Base-by-base conservation (phyloP, 1,140 invertebrate genomes). In the Pseudomyrmex gracilis region DNA sequence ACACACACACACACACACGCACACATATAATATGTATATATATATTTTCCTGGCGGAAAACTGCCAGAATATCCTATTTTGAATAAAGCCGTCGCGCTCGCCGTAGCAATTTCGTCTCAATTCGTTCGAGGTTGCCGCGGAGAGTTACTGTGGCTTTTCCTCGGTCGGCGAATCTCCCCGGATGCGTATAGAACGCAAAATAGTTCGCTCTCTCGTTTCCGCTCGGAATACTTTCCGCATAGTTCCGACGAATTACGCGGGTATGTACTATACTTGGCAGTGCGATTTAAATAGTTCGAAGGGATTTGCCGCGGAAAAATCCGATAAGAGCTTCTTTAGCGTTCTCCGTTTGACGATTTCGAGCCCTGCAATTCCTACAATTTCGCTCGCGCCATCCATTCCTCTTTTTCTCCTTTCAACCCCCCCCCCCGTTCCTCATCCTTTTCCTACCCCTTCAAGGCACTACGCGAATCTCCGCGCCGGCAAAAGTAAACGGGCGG, bases 281-380 rank as follows among this genome's bases (percentile, higher is more conserved):
- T 87, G 45, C 76, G 86, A 88, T 88, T 88, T 88, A 88, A 87
- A 88, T 88, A 88, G 87, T 87, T 88, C 51, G 83, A 85, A 84
- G 85, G 60, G 85, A 84, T 87, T 87, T 74, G 22, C 47, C 51
- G 55, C 17, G 73, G 55, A 87, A 87, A 87, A 87, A 87, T 80
- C 83, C 82, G 63, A 87, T 73, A 80, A 51, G 47, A 58, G 68
- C 68, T 84, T 78, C 60, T 57, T 74, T 53, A 67, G 49, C 45
- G 63, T 82, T 82, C 34, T 34, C 17, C 58, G 63, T 83, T 85
- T 85, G 82, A 84, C 49, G 66, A 74, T 82, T 82, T 53, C 70
- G 47, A 45, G 49, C 70, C 58, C 60, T 45, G 57, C 78, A 63
- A 82, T 82, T 82, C 58, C 63, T 78, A 58, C 73, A 84, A 78